Base-by-base conservation (phyloP, 2,113 vertebrate genomes). In the Alligator mississippiensis region DNA sequence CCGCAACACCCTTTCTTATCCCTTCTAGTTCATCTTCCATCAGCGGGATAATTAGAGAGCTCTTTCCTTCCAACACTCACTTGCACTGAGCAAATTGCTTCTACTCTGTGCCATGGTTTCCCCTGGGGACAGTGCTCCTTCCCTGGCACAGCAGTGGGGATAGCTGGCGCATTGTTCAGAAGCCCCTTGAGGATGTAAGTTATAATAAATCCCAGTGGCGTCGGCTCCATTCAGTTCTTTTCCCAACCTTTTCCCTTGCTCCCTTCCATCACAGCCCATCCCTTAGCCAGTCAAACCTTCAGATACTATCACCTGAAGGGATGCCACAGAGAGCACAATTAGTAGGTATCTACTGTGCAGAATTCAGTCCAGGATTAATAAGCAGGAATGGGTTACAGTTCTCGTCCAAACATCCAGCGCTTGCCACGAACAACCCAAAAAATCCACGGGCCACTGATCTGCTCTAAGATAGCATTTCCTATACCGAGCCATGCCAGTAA, bases 71-170 rank as follows among this genome's bases (percentile, higher is more conserved):
- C 5, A 34, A 1, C 58, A 66, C 54, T 25, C 7, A 12, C 14
- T 47, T 21, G 28, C 54, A 9, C 4, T 4, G 4, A 28, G 25
- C 19, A 7, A 6, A 6, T 4, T 12, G 9, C 5, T 15, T 16
- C 28, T 34, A 21, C 6, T 7, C 1, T 1, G 18, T 82, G 6
- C 47, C 1, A 12, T 5, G 27, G 68, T 54, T 75, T 75, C 54
- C 6, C 8, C 27, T 13, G 11, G 9, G 27, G 28, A 58, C 47
- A 38, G 10, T 3, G 34, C 66, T 58, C 70, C 25, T 21, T 34
- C 87, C 60, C 27, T 1, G 1, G 11, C 34, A 13, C n/a, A 2
- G 47, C 1, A 6, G 47, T 0, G 27, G 11, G 61, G 21, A 6
- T 77, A 61, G 30, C 34, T 55, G 63, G 78, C 21, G 85, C 25